Evolutionary conservation across 2,113 vertebrate species (phyloP), one percentile per base, ranked within the genome.

Genomic region (Chionodraco myersi): DNA sequence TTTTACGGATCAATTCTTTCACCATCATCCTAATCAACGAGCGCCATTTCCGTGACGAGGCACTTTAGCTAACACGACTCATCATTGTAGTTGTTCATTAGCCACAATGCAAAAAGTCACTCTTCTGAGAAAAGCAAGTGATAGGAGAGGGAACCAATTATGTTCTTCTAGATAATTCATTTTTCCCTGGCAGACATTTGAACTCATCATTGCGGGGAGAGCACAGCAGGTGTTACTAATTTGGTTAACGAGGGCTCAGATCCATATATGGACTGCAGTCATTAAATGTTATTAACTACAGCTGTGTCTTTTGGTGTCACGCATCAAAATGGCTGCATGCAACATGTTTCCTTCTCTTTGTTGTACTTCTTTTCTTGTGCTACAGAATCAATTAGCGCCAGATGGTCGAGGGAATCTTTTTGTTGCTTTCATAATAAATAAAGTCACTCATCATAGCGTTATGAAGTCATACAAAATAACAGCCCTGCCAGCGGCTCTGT

Each of bases 11-110:
- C 14, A 18, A 48, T 59, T n/a, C 57, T 54, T 63, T 41, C 64
- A 57, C 3, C 44, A 57, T 52, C 23, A 76, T 6, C 14, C 60
- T 56, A n/a, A 85, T 49, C 69, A 83, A 76, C n/a, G 64, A 26
- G 23, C 6, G 3, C n/a, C 6, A 10, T 56, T 56, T 45, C n/a
- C 12, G 41, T 6, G 14, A 63, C 56, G 53, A 57, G 58, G 15
- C 44, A 4, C 59, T 47, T 57, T 4, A 4, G 21, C 44, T 53
- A 44, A 52, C 14, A 7, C 3, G 48, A 53, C 34, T 47, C 16
- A 13, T 56, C 13, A 56, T 47, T 56, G 48, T 1, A 36, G 48
- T 14, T 52, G 48, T 36, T 57, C 26, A 63, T 45, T 10, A 60
- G 34, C 16, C 6, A 10, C 36, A 26, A 63, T 1, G 41, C 41